A percentile compares a stretch with the other conserved stretches of the same genome.
phyloP scores from a whole-genome alignment of 2,113 vertebrate species.

The Pseudolaguvia tuberculata region DNA sequence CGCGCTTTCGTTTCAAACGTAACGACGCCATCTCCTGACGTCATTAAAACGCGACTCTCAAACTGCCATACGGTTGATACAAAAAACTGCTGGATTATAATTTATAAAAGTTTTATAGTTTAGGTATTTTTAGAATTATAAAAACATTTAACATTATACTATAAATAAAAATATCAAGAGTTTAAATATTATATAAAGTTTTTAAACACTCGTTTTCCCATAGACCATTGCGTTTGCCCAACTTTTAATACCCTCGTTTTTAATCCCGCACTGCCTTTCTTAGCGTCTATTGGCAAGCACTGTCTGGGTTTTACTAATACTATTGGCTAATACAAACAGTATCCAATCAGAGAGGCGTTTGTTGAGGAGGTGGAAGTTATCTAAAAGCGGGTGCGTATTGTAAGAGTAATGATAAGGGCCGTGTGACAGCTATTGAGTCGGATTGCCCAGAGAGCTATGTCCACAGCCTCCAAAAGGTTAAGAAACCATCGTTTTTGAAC shows the following conservation, averaged over 20 bases:
- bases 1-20: slow-evolving; percentile 48
- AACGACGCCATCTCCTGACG: slow-evolving; percentile 22
- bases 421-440: background rate
- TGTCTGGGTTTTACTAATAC: accelerated
- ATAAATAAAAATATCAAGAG: background rate
- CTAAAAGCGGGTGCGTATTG: background rate
- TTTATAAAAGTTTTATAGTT: too few species aligned
- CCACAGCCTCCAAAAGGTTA: slow-evolving; percentile 54
- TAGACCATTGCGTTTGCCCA: background rate
- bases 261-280: background rate
- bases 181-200: background rate
- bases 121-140: too few species aligned
- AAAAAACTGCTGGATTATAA: background rate
- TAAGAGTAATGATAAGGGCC: background rate
- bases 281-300: background rate
- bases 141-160: too few species aligned
- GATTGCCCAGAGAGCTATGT: background rate
- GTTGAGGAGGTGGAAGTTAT: background rate
- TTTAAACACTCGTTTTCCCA: slow-evolving; percentile 29
- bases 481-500: background rate
- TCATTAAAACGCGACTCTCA: slow-evolving; percentile 25
- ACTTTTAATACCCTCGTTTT: slow-evolving; percentile 8
- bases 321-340: background rate
- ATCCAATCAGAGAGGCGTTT: background rate
- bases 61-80: background rate